Conservation (phyloP, 2,113 vertebrate genomes). For the Corvus hawaiiensis region DNA sequence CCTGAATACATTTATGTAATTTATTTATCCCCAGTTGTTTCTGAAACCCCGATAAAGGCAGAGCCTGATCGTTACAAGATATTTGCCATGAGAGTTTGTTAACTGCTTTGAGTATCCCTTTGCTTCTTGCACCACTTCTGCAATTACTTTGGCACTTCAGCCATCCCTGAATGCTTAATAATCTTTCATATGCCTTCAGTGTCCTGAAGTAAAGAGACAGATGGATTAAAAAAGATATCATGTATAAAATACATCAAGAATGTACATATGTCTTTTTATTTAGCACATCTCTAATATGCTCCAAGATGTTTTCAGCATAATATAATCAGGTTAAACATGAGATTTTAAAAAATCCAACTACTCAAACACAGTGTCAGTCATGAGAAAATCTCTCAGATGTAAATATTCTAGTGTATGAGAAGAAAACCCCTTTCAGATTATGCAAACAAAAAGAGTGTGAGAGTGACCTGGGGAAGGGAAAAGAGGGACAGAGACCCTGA, state of each 20-base stretch:
- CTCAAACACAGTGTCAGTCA: not conserved
- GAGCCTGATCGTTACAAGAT: not conserved
- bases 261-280: not conserved
- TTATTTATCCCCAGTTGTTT: conserved; percentile 35
- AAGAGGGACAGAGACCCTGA: not conserved
- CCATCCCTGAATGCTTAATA: not conserved
- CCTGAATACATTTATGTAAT: conserved; percentile 40
- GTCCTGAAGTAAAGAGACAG: not conserved
- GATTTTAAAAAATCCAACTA: not conserved
- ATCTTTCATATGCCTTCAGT: not conserved
- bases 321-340: not conserved
- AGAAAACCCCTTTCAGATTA: not conserved
- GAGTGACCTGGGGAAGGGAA: not conserved
- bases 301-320: not conserved
- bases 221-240: not conserved
- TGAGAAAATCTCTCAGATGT: not conserved
- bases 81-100: conserved; percentile 1
- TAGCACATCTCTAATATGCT: not conserved
- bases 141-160: not conserved
- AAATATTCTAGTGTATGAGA: not conserved
- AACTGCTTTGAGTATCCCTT: not conserved
- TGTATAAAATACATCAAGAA: not conserved
- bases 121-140: not conserved
- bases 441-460: not conserved
- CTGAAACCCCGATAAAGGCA: not conserved